Base-by-base conservation (phyloP, 2,113 vertebrate species). In the Motacilla alba region DNA sequence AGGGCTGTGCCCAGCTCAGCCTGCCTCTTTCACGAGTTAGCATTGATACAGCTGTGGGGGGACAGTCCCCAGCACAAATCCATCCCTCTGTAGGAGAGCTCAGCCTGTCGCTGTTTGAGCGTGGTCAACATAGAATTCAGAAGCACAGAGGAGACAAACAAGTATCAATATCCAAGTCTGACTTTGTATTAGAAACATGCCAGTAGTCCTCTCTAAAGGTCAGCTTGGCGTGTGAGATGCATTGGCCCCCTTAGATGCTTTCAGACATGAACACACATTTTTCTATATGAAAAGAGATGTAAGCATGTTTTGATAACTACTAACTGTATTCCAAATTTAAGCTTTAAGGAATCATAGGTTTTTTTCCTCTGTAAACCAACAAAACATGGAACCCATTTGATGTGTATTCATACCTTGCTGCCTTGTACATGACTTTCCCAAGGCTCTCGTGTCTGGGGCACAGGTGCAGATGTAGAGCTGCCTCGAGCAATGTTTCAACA, bases 11-110 rank as follows among this genome's bases (percentile, higher is more conserved):
- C 1, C 2, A 60, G 59, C 81, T 83, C 28, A 66, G 43, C 19
- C 68, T 76, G 53, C 18, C 30, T 52, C 39, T 55, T n/a, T n/a
- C 70, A 31, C 6, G 12, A 39, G 49, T 18, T 52, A 17, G 41
- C 11, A 5, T 6, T 1, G 11, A 27, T 17, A 19, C 0, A 4
- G 44, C 41, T 39, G 8, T 4, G 3, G 5, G 4, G 12, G 27
- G 11, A 18, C 28, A 16, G 6, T 47, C 55, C 59, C 39, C 31
- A 20, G 73, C 15, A 56, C 18, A 47, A 21, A 81, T 39, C 50
- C 1, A 0, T 39, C 59, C 33, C 0, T 2, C 24, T 24, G 27
- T 5, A 17, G 4, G 1, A 14, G 23, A 47, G 27, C 74, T 77
- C 41, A 69, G 52, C 30, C 49, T 5, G 0, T 4, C 5, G 3